These are phyloP conservation scores for Oxyruncus cristatus DNA, from an alignment of 2,113 vertebrate genomes.

Conservation along the genomic window DNA sequence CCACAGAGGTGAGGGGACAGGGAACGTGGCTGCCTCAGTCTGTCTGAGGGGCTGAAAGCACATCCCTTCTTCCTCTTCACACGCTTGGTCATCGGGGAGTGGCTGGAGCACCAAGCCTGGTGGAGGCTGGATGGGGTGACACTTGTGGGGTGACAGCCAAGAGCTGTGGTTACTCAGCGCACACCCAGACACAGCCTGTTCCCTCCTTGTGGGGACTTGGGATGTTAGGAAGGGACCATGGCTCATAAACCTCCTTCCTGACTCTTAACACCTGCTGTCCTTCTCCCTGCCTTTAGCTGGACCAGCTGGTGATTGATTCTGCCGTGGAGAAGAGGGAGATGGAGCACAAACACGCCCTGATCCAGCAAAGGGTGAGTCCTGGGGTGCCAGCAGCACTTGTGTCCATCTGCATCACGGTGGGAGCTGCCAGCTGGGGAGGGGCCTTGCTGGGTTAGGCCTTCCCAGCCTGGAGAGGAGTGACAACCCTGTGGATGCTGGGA, in stretches of 20 bases:
- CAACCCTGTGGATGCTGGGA: neutral
- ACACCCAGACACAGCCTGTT: neutral
- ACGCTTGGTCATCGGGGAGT: neutral
- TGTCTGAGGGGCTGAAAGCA: neutral
- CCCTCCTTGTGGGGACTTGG: accelerated
- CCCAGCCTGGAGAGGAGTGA: neutral
- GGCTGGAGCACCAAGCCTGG: neutral
- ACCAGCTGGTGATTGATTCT: constrained; percentile 96
- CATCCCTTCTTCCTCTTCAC: neutral
- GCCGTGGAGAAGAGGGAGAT: constrained; percentile 97
- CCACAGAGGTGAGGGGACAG: constrained; percentile 83
- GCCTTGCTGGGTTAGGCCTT: neutral
- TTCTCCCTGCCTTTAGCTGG: constrained; percentile 76
- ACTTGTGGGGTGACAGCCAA: neutral
- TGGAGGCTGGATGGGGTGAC: neutral
- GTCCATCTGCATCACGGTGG: neutral
- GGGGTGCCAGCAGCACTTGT: neutral
- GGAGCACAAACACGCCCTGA: constrained; percentile 94
- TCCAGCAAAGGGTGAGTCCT: constrained; percentile 90
- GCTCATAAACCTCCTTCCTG: neutral
- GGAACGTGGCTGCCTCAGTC: neutral
- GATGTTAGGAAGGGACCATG: neutral
- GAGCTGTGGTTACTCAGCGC: neutral
- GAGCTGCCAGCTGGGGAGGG: neutral
- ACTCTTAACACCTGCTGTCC: neutral